phyloP scores from a whole-genome alignment of 2,888 invertebrate species.

The Archips crataeganus region DNA sequence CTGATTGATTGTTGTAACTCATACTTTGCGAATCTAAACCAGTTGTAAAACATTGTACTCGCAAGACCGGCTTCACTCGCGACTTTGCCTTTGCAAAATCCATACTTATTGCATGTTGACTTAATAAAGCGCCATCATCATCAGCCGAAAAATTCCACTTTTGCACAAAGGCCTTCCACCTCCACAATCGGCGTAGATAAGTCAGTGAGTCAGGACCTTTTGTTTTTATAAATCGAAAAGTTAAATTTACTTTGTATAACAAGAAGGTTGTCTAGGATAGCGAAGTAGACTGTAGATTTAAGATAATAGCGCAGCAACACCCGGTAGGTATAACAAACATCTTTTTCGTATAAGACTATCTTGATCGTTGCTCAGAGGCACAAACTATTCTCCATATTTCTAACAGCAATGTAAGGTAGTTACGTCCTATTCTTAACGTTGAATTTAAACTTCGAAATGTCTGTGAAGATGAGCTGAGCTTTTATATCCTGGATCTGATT shows the following conservation, averaged over 20 bases:
- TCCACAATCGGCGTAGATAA: no score
- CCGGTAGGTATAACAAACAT: neutral
- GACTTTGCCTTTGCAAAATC: no score
- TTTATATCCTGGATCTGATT: neutral
- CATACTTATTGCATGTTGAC: no score
- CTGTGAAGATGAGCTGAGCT: neutral
- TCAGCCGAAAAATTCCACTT: no score
- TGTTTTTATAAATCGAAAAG: no score
- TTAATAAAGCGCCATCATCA: no score
- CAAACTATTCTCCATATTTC: neutral
- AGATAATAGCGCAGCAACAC: neutral
- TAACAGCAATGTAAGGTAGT: neutral
- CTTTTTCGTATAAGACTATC: neutral
- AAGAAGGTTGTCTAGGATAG: constrained; percentile 5
- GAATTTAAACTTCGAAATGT: neutral
- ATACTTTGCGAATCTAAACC: neutral
- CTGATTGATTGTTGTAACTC: neutral
- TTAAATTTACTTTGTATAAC: constrained; percentile 2
- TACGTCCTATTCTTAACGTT: neutral
- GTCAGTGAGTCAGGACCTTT: neutral
- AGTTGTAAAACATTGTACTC: no score
- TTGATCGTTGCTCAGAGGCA: neutral
- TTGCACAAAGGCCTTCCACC: no score
- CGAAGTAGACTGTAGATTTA: neutral
- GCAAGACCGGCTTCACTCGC: no score